phyloP scores from a whole-genome alignment of 2,888 invertebrate genomes.

The Lysandra coridon region DNA sequence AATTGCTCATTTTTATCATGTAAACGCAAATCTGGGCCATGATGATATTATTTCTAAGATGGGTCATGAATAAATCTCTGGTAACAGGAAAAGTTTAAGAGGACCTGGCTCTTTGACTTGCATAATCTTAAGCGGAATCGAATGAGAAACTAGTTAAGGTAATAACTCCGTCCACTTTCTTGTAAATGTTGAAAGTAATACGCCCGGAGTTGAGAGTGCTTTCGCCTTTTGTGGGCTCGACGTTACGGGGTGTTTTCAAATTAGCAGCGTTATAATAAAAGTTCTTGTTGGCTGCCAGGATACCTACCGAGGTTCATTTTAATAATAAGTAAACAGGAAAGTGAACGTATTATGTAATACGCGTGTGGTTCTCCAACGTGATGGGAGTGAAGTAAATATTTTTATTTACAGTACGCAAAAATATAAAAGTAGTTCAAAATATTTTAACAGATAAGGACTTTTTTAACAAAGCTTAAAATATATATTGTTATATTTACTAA shows the following conservation, averaged over 20 bases:
- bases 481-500: too few species aligned
- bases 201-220: slow-evolving; percentile 41
- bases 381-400: slow-evolving; percentile 41
- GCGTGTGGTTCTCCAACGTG: slow-evolving; percentile 30
- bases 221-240: slow-evolving; percentile 30
- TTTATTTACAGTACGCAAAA: slow-evolving; percentile 12
- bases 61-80: slow-evolving; percentile 22
- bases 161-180: slow-evolving; percentile 44
- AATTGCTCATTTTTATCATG: neutral
- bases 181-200: slow-evolving; percentile 40
- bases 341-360: slow-evolving; percentile 36
- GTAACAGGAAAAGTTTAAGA: slow-evolving; percentile 32
- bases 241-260: slow-evolving; percentile 30
- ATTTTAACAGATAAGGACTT: neutral
- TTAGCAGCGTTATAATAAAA: slow-evolving; percentile 39
- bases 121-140: slow-evolving; percentile 44
- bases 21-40: neutral
- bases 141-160: slow-evolving; percentile 46
- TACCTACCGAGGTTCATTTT: slow-evolving; percentile 42
- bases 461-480: neutral
- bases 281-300: slow-evolving; percentile 39
- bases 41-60: slow-evolving; percentile 19
- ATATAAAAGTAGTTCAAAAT: too few species aligned
- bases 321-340: slow-evolving; percentile 37
- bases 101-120: slow-evolving; percentile 34